Base-by-base conservation (phyloP, 2,888 invertebrate genomes). In the Abrostola tripartita region DNA sequence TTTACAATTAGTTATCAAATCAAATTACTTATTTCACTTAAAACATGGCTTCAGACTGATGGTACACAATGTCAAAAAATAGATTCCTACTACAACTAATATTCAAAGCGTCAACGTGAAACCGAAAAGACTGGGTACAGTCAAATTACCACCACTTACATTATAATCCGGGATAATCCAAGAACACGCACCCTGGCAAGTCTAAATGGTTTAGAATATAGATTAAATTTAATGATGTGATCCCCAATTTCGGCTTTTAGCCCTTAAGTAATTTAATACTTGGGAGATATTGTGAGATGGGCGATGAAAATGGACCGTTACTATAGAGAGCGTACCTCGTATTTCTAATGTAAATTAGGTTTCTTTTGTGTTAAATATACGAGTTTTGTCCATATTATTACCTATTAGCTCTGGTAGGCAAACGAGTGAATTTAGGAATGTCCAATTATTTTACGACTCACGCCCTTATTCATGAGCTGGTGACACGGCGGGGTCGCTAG, bases 221-320 rank as follows among this genome's bases (percentile, higher is more conserved):
- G 88, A 90, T 92, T 90, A 90, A 90, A 89, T 90, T 90, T 90
- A 90, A 92, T 88, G 88, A 88, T 84, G 85, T 87, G 87, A 89
- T 88, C 87, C 76, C 85, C 87, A 88, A 89, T 89, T 90, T 89
- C 82, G 84, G 88, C 88, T 85, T 85, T 86, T 81, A 82, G 80
- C 68, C 79, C 79, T 77, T 78, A 72, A 72, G 72, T 85, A 83
- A 85, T 85, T 86, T 81, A 85, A 85, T 80, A 79, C 80, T 81
- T 68, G 63, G 70, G 47, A 65, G 65, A 75, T 76, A 73, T 71
- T 74, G 65, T 78, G 68, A 68, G 68, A 77, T 64, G 68, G 66
- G 65, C 41, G 49, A 71, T 71, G 71, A 58, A 68, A 71, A 68
- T 66, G 61, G 65, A 59, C 53, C 52, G 55, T 60, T 70, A 62